Base-by-base conservation (phyloP, 53 echinoderm and acorn worm species). In the Patiria pectinifera region DNA sequence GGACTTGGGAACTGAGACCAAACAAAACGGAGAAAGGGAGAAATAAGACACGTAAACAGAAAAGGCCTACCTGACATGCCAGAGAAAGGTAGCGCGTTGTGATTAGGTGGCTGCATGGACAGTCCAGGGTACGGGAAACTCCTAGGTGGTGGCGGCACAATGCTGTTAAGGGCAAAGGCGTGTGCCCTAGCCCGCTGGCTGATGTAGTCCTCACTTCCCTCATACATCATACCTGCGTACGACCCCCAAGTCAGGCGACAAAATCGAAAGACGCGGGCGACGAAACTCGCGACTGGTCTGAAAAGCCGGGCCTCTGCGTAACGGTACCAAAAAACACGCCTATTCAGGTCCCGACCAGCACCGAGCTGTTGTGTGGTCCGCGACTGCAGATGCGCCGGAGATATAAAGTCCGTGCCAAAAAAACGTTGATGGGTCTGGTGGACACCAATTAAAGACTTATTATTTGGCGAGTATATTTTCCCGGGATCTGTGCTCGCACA, bases 131-230 rank as follows among this genome's bases (percentile, higher is more conserved):
- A 99, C 48, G 96, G 82, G 78, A 99, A 99, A 76, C 99, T 97
- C 47, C 99, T 92, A 86, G 99, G 99, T 77, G 99, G 97, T 80
- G 99, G 96, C 59, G 99, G 96, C 72, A 99, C 99, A 94, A 99
- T 99, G 81, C 99, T 96, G 92, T 99, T 99, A 53, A 99, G 95
- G 23, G 97, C 96, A 88, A 99, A 99, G 85, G 99, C 96, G 91
- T 97, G 97, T 69, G 97, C 97, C 87, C 99, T 92, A 80, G 99
- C 97, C 71, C 97, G 92, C 19, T 97, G 99, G 86, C 96, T 97
- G 45, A 99, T 93, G 81, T 97, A 96, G 91, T 99, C 99, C 78
- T 99, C 99, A 85, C 96, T 93, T 60, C 96, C 96, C 78, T 99
- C 99, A 85, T 99, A 99, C 99, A 99, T 99, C 96, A 95, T 97